phyloP scores from a whole-genome alignment of 2,797 vertebrate species.

The Oreonectes daqikongensis region DNA sequence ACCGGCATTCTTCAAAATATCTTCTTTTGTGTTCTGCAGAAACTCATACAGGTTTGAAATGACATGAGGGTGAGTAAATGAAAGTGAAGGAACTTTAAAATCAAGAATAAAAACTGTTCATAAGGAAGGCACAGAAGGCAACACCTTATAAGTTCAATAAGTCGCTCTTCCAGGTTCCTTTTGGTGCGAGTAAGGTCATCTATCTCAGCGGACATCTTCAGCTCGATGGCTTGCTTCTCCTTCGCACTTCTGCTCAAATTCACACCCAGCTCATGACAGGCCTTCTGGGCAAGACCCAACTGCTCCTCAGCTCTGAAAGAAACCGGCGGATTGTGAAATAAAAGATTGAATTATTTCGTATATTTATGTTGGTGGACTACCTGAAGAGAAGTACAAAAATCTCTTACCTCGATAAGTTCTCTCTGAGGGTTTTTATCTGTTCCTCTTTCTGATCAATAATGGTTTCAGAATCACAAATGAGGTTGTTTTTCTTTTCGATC shows the following conservation, averaged over 20 bases:
- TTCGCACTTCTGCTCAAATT: conserved; percentile 76
- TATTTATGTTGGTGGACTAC: not conserved
- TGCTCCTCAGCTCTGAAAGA: conserved; percentile 79
- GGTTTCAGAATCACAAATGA: conserved; percentile 78
- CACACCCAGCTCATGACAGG: conserved; percentile 79
- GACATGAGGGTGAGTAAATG: too few relatives aligned
- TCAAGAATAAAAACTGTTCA: too few relatives aligned
- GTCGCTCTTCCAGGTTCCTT: conserved; percentile 90
- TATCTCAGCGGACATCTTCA: conserved; percentile 85
- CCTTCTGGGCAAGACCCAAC: conserved; percentile 72
- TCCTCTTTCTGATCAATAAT: conserved; percentile 80
- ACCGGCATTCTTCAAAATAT: too few relatives aligned
- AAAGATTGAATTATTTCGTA: not conserved
- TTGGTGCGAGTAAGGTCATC: conserved; percentile 93
- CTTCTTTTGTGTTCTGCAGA: too few relatives aligned
- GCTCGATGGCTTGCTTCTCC: conserved; percentile 81
- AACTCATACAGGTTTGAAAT: too few relatives aligned
- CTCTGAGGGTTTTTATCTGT: conserved; percentile 77
- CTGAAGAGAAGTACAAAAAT: conserved; percentile 40
- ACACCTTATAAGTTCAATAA: conserved; percentile 90
- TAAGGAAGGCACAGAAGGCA: not conserved
- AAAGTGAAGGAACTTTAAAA: too few relatives aligned
- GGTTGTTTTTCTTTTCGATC: conserved; percentile 77
- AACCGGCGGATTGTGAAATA: not conserved
- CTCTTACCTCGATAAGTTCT: conserved; percentile 82